A percentile compares a stretch with the other conserved stretches of the same genome.
Conservation (phyloP, 1,140 invertebrate species). For the Protaetia brevitarsis region DNA sequence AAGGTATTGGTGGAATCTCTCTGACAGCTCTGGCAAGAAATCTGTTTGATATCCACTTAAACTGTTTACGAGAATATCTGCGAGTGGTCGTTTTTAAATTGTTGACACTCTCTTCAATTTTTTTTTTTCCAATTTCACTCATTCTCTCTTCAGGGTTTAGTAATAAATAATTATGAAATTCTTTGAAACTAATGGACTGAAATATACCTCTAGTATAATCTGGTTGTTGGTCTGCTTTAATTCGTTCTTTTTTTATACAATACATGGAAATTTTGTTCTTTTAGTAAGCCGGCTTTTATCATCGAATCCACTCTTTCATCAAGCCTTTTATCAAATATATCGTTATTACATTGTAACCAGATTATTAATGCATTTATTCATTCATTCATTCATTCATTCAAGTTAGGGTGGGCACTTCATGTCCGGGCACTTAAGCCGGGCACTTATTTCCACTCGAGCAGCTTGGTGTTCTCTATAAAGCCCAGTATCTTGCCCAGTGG, state of each 20-base stretch:
- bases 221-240: conserved; percentile 42
- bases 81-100: conserved; percentile 78
- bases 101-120: conserved; percentile 67
- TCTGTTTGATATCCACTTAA: conserved; percentile 82
- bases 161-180: conserved; percentile 88
- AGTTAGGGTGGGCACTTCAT: too few relatives aligned
- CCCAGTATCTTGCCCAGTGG: too few relatives aligned
- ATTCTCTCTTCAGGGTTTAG: conserved; percentile 62
- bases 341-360: conserved; percentile 79
- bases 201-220: conserved; percentile 90
- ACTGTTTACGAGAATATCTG: conserved; percentile 80
- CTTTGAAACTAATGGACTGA: conserved; percentile 97
- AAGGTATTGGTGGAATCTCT: conserved; percentile 76
- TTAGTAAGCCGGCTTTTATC: conserved; percentile 76
- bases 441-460: too few relatives aligned
- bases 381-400: too few relatives aligned
- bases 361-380: conserved; percentile 72
- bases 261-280: conserved; percentile 81
- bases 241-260: conserved; percentile 61
- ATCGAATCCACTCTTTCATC: conserved; percentile 84
- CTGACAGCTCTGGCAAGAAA: conserved; percentile 68
- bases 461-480: too few relatives aligned
- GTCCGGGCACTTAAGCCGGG: too few relatives aligned
- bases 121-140: conserved; percentile 55
- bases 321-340: conserved; percentile 72